phyloP scores from a whole-genome alignment of 2,888 invertebrate species.

The Smittia aterrima region DNA sequence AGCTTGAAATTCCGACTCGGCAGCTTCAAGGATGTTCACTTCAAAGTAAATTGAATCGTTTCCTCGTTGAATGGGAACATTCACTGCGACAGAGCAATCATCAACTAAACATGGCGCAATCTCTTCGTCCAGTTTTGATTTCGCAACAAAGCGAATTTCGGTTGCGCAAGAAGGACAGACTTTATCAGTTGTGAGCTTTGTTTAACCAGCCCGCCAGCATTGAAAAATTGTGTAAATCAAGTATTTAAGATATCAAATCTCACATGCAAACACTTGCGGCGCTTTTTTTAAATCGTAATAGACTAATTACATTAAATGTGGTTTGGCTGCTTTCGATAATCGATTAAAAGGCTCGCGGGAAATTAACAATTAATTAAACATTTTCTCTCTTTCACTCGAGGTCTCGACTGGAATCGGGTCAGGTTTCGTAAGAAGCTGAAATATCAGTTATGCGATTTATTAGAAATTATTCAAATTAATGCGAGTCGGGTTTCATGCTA shows the following conservation, averaged over 20 bases:
- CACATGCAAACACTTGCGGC: constrained; percentile 1
- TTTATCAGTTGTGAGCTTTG: background rate
- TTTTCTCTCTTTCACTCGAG: constrained; percentile 6
- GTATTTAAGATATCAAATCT: background rate
- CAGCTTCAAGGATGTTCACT: constrained; percentile 4
- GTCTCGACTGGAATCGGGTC: background rate
- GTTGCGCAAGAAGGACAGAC: background rate
- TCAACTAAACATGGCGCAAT: too few relatives aligned
- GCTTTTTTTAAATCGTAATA: background rate
- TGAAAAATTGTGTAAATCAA: background rate
- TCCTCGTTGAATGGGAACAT: too few relatives aligned
- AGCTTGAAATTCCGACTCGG: background rate
- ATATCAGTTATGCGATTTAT: constrained; percentile 12
- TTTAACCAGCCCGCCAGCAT: background rate
- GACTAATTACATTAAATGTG: constrained; percentile 5
- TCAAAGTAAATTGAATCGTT: constrained; percentile 17
- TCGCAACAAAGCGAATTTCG: background rate
- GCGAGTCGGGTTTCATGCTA: constrained; percentile 9
- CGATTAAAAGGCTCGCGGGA: constrained; percentile 4
- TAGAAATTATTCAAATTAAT: constrained; percentile 12
- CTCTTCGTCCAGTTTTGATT: background rate
- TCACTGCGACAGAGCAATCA: too few relatives aligned
- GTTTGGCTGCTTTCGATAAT: constrained; percentile 15
- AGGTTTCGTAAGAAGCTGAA: constrained; percentile 7
- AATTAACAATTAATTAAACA: constrained; percentile 14